These are phyloP conservation scores for Solenopsis fugax DNA, from an alignment of 1,140 invertebrate genomes.

Conservation along the genomic window DNA sequence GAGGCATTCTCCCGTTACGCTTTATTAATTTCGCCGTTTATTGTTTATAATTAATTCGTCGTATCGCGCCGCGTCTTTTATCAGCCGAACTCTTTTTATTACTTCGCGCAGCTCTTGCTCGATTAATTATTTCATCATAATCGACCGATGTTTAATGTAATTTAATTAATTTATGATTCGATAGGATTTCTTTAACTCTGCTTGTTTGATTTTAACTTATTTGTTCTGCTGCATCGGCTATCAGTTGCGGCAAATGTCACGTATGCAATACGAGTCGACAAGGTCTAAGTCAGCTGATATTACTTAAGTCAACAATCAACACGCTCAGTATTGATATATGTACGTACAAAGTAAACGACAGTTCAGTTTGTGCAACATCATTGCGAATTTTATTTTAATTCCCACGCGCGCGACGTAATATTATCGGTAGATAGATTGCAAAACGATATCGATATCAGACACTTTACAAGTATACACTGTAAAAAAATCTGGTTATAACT, in stretches of 20 bases:
- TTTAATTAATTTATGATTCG: background rate
- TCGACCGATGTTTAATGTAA: background rate
- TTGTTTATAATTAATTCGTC: conserved; percentile 23
- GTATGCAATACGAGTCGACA: conserved; percentile 14
- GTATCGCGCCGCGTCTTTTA: background rate
- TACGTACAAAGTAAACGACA: background rate
- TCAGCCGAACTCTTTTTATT: background rate
- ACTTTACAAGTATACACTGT: background rate
- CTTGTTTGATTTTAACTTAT: background rate
- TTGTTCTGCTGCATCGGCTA: background rate
- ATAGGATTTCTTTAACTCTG: conserved; percentile 1
- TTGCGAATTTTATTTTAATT: conserved; percentile 1
- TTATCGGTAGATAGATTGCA: background rate
- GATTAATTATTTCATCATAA: background rate
- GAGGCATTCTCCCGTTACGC: background rate
- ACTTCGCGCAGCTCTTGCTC: background rate
- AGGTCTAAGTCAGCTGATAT: background rate
- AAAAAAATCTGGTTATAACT: too few species aligned
- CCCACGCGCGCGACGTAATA: background rate
- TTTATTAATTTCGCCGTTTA: conserved; percentile 36
- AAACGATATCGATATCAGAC: background rate
- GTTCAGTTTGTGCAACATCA: background rate
- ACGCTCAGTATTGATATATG: background rate
- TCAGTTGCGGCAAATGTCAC: background rate
- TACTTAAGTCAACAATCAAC: conserved; percentile 13